Conservation (phyloP, 2,797 vertebrate genomes). For the Enoplosus armatus region DNA sequence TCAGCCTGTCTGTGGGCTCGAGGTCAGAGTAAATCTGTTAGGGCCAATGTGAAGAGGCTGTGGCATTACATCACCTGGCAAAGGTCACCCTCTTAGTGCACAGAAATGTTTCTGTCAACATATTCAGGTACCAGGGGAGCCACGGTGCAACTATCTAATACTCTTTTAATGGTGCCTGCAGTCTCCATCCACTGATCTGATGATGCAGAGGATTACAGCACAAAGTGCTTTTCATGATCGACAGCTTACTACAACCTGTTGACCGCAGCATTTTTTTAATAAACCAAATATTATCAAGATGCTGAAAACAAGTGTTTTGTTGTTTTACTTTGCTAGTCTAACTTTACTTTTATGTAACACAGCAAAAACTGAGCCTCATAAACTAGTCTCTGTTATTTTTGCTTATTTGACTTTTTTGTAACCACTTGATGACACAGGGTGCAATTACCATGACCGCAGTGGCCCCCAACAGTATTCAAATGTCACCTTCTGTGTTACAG, state of each 20-base stretch:
- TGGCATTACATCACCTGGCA: constrained; percentile 62
- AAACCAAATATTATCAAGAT: not conserved
- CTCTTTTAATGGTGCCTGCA: constrained; percentile 33
- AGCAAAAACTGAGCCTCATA: not conserved
- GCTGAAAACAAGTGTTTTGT: not conserved
- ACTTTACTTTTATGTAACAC: not conserved
- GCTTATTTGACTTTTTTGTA: not conserved
- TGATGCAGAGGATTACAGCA: constrained; percentile 18
- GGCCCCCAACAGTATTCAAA: not conserved
- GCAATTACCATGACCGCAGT: not conserved
- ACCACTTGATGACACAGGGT: not conserved
- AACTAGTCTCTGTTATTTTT: not conserved
- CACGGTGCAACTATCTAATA: constrained; percentile 26
- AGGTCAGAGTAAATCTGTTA: constrained; percentile 64
- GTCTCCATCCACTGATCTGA: constrained; percentile 34
- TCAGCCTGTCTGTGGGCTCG: constrained; percentile 26
- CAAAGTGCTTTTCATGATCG: constrained; percentile 38
- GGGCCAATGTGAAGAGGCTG: constrained; percentile 44
- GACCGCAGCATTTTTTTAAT: not conserved
- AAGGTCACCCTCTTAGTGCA: constrained; percentile 62
- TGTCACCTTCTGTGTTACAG: constrained; percentile 6
- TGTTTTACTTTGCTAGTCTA: not conserved
- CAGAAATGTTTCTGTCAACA: constrained; percentile 51
- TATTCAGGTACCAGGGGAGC: constrained; percentile 38
- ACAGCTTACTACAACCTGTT: constrained; percentile 18